Percentiles rank a stretch among this genome's conserved stretches.
phyloP scores from a whole-genome alignment of 2,113 vertebrate genomes.

The Sminthopsis crassicaudata region DNA sequence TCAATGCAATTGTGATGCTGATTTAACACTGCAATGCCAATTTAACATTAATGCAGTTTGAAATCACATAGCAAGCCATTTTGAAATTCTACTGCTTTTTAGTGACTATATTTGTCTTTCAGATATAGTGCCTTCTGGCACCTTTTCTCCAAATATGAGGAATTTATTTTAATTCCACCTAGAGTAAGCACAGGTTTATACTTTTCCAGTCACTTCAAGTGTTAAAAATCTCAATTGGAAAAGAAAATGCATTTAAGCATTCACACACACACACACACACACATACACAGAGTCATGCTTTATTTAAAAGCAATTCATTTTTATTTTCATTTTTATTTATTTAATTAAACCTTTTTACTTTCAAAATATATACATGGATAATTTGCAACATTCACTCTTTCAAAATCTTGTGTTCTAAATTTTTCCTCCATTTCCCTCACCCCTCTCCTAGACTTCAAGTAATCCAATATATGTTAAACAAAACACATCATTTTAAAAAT shows the following conservation, averaged over 20 bases:
- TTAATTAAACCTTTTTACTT: too few species aligned
- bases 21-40: background rate
- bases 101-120: background rate
- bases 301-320: background rate
- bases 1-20: background rate
- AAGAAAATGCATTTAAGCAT: background rate
- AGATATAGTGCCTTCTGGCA: background rate
- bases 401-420: too few species aligned
- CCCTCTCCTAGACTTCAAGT: too few species aligned
- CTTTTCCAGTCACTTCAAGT: background rate
- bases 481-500: background rate
- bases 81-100: background rate
- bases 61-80: background rate
- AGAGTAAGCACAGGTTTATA: background rate
- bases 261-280: background rate
- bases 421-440: too few species aligned
- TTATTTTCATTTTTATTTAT: too few species aligned
- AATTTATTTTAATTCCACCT: background rate
- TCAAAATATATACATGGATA: too few species aligned
- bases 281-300: background rate
- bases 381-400: too few species aligned
- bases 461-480: too few species aligned
- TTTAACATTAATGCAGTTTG: background rate
- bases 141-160: background rate
- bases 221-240: background rate